Evolutionary conservation across 2,888 invertebrate genomes (phyloP).

Genomic region (Trissolcus brochymenae): DNA sequence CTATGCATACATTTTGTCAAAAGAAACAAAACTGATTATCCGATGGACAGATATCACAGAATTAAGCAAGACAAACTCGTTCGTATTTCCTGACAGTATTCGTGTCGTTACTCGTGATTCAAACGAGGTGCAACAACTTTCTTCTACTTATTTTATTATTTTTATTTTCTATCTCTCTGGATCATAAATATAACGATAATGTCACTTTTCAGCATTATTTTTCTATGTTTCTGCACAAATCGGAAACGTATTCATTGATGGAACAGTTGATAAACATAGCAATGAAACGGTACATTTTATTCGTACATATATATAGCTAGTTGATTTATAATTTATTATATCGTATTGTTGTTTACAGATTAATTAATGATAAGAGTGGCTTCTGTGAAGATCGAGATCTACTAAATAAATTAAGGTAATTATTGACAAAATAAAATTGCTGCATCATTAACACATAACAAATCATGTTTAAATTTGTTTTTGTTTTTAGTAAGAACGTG

Average conservation of each 20-base stretch:
- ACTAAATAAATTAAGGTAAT: slow-evolving; percentile 85
- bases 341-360: slow-evolving; percentile 78
- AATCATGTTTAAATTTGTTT: neutral
- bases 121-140: slow-evolving; percentile 75
- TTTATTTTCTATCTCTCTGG: neutral
- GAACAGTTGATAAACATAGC: slow-evolving; percentile 97
- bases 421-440: no score
- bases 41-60: slow-evolving; percentile 94
- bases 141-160: no score
- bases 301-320: slow-evolving; percentile 9
- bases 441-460: no score
- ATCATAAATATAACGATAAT: neutral
- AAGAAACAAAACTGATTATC: slow-evolving; percentile 90
- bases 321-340: slow-evolving; percentile 21
- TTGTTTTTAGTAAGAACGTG: slow-evolving; percentile 83
- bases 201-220: slow-evolving; percentile 85
- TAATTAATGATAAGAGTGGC: slow-evolving; percentile 93
- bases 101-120: slow-evolving; percentile 90
- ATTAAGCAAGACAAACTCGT: slow-evolving; percentile 85
- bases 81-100: slow-evolving; percentile 90
- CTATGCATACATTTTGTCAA: slow-evolving; percentile 95
- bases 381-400: slow-evolving; percentile 93
- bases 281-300: slow-evolving; percentile 86
- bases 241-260: slow-evolving; percentile 93
- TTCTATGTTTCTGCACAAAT: slow-evolving; percentile 91